Evolutionary conservation across 2,113 vertebrate genomes (phyloP), one percentile per base, ranked within the genome.

Genomic region (Gadus macrocephalus): DNA sequence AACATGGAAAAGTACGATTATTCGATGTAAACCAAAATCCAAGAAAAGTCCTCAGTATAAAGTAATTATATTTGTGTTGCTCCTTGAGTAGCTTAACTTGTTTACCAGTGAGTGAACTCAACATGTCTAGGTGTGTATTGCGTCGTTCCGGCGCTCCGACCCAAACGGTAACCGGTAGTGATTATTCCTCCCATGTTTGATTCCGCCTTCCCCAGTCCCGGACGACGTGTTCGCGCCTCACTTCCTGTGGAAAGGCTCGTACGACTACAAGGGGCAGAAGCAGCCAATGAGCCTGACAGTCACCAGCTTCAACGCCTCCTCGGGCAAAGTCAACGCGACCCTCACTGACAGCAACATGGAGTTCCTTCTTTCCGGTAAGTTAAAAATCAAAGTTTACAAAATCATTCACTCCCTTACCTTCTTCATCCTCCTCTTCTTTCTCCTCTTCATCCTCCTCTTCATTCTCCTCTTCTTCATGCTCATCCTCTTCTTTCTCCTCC

Each of bases 181-280:
- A 4, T 31, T 31, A 3, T 5, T 31, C 28, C 28, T 31, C 3
- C 14, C 20, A 20, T 55, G 12, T 55, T 12, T 15, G 14, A 16
- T 2, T 55, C 53, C 53, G 14, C 53, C 53, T 11, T 16, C 7
- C 7, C 53, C 83, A 99, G 96, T 99, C 85, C 96, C 96, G 38
- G 95, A 96, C 78, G 92, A 98, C 65, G 93, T 98, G 16, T 98
- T 99, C 87, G 94, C 96, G 55, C 93, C 95, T 66, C 93, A 96
- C 83, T 98, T 96, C 19, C 89, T 96, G 91, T 99, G 97, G 97
- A 99, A 96, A 91, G 97, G 97, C 60, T 99, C 96, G 64, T 97
- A 95, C 55, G 94, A 97, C 85, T 96, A 95, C 81, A 98, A 95
- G 87, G 95, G 93, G 80, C 94, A 91, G 77, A 99, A 99, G 62